A percentile compares a stretch with the other conserved stretches of the same genome.
These are phyloP conservation scores for Drosophila willistoni DNA, from an alignment of 1,140 invertebrate genomes.

Conservation along the genomic window DNA sequence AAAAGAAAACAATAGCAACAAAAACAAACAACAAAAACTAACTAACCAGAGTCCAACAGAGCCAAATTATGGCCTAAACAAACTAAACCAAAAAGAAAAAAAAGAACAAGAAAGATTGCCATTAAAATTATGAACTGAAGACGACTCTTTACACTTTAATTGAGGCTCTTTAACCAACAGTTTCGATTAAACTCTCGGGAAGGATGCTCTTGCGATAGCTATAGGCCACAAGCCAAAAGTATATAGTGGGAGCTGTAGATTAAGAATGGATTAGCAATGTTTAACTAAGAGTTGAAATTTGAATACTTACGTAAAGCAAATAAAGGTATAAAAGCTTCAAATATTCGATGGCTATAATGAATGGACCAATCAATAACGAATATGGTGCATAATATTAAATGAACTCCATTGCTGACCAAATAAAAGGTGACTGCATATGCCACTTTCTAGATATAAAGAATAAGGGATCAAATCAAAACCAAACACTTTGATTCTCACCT, in stretches of 20 bases:
- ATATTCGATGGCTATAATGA: background rate
- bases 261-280: background rate
- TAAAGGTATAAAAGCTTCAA: background rate
- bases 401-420: slow-evolving; percentile 8
- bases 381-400: background rate
- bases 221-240: slow-evolving; percentile 16
- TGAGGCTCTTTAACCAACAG: background rate
- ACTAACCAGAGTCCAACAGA: background rate
- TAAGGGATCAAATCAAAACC: too few species aligned
- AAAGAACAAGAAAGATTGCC: slow-evolving; percentile 2
- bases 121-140: background rate
- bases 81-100: background rate
- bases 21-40: slow-evolving; percentile 31
- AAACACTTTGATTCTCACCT: slow-evolving; percentile 4
- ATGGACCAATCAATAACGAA: background rate
- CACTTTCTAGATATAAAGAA: background rate
- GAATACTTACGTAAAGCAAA: background rate
- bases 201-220: slow-evolving; percentile 1
- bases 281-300: background rate
- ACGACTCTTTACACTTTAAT: background rate
- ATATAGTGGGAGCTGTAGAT: background rate
- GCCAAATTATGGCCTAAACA: slow-evolving; percentile 10
- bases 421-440: background rate
- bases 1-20: slow-evolving; percentile 38
- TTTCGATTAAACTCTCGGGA: background rate